Evolutionary conservation across 1,140 invertebrate genomes (phyloP).

Genomic region (Rhopalosiphum maidis): DNA sequence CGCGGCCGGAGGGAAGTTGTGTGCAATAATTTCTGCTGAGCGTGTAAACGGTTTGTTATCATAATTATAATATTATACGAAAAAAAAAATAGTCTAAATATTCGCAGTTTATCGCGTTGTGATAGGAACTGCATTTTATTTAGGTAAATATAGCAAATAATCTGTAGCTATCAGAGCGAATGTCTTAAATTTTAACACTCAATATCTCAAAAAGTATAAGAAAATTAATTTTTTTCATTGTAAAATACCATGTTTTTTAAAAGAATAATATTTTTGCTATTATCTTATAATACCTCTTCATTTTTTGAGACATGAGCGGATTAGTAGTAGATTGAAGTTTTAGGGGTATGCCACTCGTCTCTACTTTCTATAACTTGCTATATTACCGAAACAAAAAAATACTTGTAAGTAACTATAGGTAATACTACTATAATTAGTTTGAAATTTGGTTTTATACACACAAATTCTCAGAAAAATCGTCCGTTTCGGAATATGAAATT

Average conservation of each 20-base stretch:
- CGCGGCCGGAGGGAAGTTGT: neutral
- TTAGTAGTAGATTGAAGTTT: neutral
- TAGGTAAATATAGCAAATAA: neutral
- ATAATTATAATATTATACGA: neutral
- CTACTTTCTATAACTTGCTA: neutral
- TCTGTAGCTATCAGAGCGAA: neutral
- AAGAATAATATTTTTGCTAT: neutral
- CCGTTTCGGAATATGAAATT: neutral
- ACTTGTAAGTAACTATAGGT: too few species aligned
- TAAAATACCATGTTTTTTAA: neutral
- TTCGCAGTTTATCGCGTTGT: neutral
- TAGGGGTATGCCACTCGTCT: neutral
- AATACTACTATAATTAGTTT: neutral
- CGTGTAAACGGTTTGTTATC: neutral
- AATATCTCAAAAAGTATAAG: neutral
- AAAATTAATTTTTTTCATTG: neutral
- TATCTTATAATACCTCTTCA: too few species aligned
- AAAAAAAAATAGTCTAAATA: neutral
- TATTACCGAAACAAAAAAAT: too few species aligned
- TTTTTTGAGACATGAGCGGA: too few species aligned
- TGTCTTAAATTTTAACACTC: neutral
- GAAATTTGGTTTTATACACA: neutral
- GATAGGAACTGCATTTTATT: neutral
- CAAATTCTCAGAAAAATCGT: neutral
- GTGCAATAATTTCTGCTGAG: neutral